These are phyloP conservation scores for Chrysocyon brachyurus DNA, from an alignment of 2,797 vertebrate genomes.

Conservation along the genomic window DNA sequence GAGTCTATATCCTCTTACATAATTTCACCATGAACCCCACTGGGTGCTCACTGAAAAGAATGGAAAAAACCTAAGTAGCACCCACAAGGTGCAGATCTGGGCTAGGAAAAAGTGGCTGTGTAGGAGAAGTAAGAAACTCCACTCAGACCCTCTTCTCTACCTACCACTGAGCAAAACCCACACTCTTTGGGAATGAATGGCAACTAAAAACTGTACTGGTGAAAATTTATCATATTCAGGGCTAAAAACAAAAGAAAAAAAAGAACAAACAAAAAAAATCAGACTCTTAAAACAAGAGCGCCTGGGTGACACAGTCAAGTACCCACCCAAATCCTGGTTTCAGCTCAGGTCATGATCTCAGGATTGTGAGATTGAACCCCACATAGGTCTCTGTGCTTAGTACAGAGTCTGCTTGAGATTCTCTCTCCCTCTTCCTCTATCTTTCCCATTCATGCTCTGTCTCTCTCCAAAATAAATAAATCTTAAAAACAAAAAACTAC, in stretches of 20 bases:
- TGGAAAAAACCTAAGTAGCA: not conserved
- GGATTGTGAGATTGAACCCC: not conserved
- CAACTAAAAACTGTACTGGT: not conserved
- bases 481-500: not conserved
- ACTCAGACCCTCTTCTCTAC: not conserved
- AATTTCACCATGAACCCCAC: not conserved
- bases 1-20: not conserved
- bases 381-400: not conserved
- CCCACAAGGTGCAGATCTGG: not conserved
- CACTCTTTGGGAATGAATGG: not conserved
- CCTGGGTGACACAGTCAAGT: not conserved
- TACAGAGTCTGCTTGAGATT: not conserved
- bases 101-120: not conserved
- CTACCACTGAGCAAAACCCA: not conserved
- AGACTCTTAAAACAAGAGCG: not conserved
- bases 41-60: not conserved
- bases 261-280: not conserved
- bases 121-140: not conserved
- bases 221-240: not conserved
- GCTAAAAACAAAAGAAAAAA: not conserved
- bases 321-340: accelerated
- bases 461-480: not conserved
- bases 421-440: not conserved
- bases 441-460: not conserved
- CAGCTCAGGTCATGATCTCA: not conserved